These are phyloP conservation scores for Macrobrachium nipponense DNA, from an alignment of 1,140 invertebrate genomes.

Conservation along the genomic window DNA sequence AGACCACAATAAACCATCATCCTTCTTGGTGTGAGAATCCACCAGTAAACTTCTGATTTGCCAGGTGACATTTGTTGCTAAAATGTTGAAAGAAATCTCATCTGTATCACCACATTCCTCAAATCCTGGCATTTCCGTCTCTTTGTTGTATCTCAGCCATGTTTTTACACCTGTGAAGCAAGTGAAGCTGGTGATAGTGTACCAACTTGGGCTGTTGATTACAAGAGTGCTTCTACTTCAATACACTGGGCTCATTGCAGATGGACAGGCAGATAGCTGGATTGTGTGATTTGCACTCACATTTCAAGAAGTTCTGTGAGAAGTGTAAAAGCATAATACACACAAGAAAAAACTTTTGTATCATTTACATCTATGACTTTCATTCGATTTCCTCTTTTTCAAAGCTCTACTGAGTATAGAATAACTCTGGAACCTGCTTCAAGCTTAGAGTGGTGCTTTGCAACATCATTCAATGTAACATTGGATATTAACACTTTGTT, in stretches of 20 bases:
- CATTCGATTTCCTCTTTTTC: neutral
- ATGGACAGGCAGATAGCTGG: conserved; percentile 6
- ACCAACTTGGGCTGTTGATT: conserved; percentile 16
- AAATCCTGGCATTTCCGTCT: conserved; percentile 3
- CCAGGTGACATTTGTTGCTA: conserved; percentile 18
- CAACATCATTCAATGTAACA: no score
- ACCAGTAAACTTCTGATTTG: conserved; percentile 25
- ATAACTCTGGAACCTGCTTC: no score
- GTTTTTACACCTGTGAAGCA: neutral
- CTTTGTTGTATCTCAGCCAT: conserved; percentile 13
- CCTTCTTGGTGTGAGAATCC: neutral
- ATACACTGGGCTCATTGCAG: neutral
- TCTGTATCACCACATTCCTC: conserved; percentile 26
- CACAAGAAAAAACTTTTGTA: neutral
- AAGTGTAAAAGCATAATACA: neutral
- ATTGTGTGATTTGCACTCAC: neutral
- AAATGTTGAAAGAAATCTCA: neutral
- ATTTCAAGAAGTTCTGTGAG: neutral
- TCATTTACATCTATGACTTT: conserved; percentile 9
- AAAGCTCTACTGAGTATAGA: neutral
- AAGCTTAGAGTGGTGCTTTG: no score
- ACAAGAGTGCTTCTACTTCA: conserved; percentile 2
- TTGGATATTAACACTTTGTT: no score
- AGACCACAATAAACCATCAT: no score
- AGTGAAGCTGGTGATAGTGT: neutral